A percentile compares a stretch with the other conserved stretches of the same genome.
phyloP scores from a whole-genome alignment of 2,888 invertebrate species.

The Archips crataeganus region DNA sequence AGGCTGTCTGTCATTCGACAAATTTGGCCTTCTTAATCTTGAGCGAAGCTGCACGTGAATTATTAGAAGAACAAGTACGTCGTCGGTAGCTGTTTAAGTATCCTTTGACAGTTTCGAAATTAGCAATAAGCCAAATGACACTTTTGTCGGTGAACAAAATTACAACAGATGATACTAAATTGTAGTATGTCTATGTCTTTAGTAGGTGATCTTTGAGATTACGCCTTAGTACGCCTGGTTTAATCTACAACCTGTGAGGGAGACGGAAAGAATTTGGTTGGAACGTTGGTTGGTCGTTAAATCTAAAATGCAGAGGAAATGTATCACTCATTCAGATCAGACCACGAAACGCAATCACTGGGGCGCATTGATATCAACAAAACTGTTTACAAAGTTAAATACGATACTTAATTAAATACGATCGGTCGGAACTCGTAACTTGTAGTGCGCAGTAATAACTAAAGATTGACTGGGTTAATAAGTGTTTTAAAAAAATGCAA shows the following conservation, averaged over 20 bases:
- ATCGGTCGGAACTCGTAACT: not conserved
- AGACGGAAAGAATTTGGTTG: no score
- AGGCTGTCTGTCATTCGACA: no score
- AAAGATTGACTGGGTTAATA: not conserved
- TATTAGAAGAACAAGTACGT: no score
- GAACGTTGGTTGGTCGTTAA: not conserved
- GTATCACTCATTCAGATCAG: not conserved
- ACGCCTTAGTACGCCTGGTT: not conserved
- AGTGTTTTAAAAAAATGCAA: not conserved
- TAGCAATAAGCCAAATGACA: no score
- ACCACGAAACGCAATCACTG: not conserved
- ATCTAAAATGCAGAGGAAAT: not conserved
- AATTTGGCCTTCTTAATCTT: no score
- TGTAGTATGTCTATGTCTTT: no score
- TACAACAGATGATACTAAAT: not conserved
- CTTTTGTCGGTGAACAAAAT: no score
- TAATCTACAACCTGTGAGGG: no score
- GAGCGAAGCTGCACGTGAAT: no score
- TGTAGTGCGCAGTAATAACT: not conserved
- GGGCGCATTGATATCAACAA: not conserved
- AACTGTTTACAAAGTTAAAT: not conserved
- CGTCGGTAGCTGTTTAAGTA: no score
- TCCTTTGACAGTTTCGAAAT: no score
- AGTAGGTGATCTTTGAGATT: not conserved
- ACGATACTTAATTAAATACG: not conserved